A percentile compares a stretch with the other conserved stretches of the same genome.
Evolutionary conservation across 2,888 invertebrate species (phyloP).

Genomic region (Isotomurus palustris): DNA sequence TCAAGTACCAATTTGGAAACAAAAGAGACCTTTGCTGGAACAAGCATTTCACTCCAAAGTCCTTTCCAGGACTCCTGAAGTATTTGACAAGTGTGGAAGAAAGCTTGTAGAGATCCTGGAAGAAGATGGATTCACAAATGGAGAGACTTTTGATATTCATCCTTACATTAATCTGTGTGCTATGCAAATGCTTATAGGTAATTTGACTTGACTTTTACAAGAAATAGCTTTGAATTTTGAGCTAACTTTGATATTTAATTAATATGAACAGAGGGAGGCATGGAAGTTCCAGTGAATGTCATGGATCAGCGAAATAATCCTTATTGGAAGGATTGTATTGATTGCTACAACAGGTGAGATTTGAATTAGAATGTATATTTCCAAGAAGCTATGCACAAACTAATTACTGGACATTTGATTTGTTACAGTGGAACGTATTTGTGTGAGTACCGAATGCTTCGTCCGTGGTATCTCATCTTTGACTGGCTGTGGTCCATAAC

Average conservation of each 20-base stretch:
- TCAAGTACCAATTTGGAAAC: not conserved
- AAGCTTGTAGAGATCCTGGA: conserved; percentile 43
- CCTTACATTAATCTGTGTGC: conserved; percentile 52
- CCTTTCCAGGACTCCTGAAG: not conserved
- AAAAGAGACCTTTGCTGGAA: not conserved
- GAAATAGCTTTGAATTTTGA: no score
- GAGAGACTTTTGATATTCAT: conserved; percentile 48
- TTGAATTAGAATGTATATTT: no score
- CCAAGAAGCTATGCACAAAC: no score
- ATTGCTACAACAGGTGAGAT: no score
- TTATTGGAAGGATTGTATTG: no score
- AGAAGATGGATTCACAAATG: not conserved
- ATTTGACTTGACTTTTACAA: no score
- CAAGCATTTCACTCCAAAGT: not conserved
- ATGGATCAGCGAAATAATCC: not conserved
- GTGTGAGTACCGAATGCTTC: not conserved
- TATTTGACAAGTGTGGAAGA: not conserved
- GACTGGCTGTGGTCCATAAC: not conserved
- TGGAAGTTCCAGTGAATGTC: not conserved
- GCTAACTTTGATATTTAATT: no score
- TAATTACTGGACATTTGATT: no score
- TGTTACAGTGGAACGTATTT: not conserved
- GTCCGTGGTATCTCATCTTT: not conserved
- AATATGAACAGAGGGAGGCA: not conserved
- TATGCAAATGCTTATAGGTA: conserved; percentile 52